phyloP scores from a whole-genome alignment of 2,888 invertebrate species.

The Patella pellucida region DNA sequence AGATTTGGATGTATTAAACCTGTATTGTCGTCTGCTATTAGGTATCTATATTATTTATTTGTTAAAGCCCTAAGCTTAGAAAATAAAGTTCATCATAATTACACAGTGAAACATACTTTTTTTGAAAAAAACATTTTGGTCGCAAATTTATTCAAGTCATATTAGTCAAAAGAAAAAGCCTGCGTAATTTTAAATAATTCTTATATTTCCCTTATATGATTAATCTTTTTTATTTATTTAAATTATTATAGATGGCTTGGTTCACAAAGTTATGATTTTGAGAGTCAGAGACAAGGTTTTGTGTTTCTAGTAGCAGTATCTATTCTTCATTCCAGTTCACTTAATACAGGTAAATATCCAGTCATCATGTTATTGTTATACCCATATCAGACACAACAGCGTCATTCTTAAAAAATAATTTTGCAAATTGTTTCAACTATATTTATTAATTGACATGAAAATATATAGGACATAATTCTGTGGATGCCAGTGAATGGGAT shows the following conservation, averaged over 20 bases:
- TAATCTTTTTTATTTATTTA: neutral
- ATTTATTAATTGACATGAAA: too few relatives aligned
- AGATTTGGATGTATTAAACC: slow-evolving; percentile 28
- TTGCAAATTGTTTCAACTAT: too few relatives aligned
- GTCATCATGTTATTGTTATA: too few relatives aligned
- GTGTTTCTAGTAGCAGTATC: slow-evolving; percentile 50
- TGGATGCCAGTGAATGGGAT: too few relatives aligned
- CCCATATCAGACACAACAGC: too few relatives aligned
- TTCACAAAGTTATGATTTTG: slow-evolving; percentile 46
- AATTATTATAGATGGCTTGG: slow-evolving; percentile 50
- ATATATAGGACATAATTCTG: too few relatives aligned
- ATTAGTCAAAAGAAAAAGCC: too few relatives aligned
- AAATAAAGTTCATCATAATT: too few relatives aligned
- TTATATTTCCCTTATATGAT: too few relatives aligned
- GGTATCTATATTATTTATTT: slow-evolving; percentile 32
- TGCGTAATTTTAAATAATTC: too few relatives aligned
- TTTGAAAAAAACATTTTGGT: neutral
- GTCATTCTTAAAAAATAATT: too few relatives aligned
- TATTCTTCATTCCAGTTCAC: slow-evolving; percentile 41
- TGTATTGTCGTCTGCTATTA: slow-evolving; percentile 38
- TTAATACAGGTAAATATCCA: slow-evolving; percentile 35
- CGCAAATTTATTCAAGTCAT: neutral
- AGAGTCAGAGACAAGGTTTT: slow-evolving; percentile 52
- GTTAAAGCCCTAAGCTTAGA: too few relatives aligned
- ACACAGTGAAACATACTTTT: neutral